Evolutionary conservation across 2,113 vertebrate genomes (phyloP).

Genomic region (Mormyrus lacerda): DNA sequence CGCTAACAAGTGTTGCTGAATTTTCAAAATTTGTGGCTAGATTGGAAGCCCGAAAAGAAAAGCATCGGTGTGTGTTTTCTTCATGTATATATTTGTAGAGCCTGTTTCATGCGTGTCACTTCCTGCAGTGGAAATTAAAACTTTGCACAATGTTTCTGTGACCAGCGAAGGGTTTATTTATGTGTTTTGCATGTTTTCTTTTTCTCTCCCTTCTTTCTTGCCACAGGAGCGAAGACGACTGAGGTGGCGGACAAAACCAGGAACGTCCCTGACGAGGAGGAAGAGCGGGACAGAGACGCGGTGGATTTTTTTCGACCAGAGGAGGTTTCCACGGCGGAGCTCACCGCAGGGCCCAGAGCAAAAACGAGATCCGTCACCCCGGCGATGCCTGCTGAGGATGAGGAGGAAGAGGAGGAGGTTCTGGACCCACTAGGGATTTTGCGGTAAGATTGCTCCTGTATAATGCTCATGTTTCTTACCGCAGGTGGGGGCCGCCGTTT

Average conservation of each 20-base stretch:
- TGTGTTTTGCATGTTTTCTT: not conserved
- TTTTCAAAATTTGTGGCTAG: not conserved
- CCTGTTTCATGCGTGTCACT: not conserved
- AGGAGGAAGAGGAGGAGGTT: constrained; percentile 57
- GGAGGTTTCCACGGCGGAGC: constrained; percentile 19
- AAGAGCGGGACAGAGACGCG: constrained; percentile 44
- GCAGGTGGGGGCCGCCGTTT: not conserved
- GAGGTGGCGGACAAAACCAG: constrained; percentile 41
- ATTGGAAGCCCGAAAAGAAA: not conserved
- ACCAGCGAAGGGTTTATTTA: not conserved
- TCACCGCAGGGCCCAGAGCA: constrained; percentile 26
- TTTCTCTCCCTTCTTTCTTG: too few species aligned
- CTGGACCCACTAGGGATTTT: constrained; percentile 72
- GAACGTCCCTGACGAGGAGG: constrained; percentile 44
- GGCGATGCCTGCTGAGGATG: constrained; percentile 39
- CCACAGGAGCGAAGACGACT: constrained; percentile 58
- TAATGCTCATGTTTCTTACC: not conserved
- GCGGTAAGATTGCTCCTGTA: constrained; percentile 48
- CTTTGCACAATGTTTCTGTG: not conserved
- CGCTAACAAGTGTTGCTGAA: not conserved
- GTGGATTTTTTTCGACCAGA: constrained; percentile 71
- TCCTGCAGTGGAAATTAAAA: not conserved
- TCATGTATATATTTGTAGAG: not conserved
- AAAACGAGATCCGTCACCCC: not conserved
- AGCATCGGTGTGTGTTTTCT: not conserved